Evolutionary conservation across 1,140 invertebrate species (phyloP).

Genomic region (Meloidogyne floridensis): DNA sequence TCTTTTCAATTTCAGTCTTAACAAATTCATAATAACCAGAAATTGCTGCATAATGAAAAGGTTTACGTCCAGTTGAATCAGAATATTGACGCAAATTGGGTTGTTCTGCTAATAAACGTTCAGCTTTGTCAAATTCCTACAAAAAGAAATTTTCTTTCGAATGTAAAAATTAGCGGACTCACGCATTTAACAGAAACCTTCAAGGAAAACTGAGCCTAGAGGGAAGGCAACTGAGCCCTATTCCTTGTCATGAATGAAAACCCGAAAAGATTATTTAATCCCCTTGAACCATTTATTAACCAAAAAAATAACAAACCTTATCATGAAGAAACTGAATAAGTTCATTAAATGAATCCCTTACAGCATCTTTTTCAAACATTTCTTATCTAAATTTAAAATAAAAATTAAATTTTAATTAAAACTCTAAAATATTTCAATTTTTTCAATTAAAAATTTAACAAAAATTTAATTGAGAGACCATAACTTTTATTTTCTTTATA

Average conservation of each 20-base stretch:
- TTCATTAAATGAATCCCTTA: constrained; percentile 22
- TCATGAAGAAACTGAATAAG: constrained; percentile 40
- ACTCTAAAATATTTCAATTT: no score
- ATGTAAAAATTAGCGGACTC: no score
- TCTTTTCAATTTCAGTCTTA: constrained; percentile 1
- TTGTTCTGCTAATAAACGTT: constrained; percentile 30
- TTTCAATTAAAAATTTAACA: no score
- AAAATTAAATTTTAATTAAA: not conserved
- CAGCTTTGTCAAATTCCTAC: constrained; percentile 30
- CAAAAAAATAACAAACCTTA: constrained; percentile 14
- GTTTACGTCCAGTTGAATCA: constrained; percentile 34
- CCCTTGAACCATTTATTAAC: no score
- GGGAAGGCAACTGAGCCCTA: no score
- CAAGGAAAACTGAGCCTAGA: no score
- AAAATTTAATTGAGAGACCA: not conserved
- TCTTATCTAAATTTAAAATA: not conserved
- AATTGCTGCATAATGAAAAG: constrained; percentile 39
- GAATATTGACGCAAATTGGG: constrained; percentile 28
- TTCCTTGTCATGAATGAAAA: no score
- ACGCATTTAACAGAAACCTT: no score
- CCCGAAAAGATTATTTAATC: no score
- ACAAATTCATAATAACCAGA: constrained; percentile 42
- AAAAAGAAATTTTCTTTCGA: not conserved
- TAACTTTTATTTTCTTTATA: not conserved
- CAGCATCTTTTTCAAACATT: not conserved